A percentile compares a stretch with the other conserved stretches of the same genome.
These are phyloP conservation scores for Ectropis grisescens DNA, from an alignment of 1,140 invertebrate genomes.

Conservation along the genomic window DNA sequence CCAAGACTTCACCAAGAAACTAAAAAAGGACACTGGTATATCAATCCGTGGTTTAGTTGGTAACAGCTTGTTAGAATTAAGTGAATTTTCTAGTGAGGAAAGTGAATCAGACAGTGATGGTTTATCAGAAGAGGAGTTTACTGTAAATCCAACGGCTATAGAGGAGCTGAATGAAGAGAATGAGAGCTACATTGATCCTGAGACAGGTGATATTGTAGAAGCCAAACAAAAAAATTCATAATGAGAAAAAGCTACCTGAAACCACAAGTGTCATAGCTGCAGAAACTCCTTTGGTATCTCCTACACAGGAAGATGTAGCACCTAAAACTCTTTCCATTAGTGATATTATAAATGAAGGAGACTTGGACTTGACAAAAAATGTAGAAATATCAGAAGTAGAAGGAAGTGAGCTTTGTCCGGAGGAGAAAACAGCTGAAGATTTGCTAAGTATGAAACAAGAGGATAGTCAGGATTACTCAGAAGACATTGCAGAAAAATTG, in stretches of 20 bases:
- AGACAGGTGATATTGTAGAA: constrained; percentile 62
- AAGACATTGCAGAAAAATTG: constrained; percentile 71
- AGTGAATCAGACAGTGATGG: constrained; percentile 59
- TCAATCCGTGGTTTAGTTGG: constrained; percentile 63
- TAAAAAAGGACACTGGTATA: constrained; percentile 68
- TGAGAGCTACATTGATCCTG: constrained; percentile 68
- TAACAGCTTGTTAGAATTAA: constrained; percentile 62
- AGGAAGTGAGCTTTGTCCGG: constrained; percentile 54
- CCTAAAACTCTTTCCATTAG: constrained; percentile 61
- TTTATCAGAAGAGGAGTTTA: constrained; percentile 63
- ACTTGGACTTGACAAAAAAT: constrained; percentile 60
- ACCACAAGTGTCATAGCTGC: neutral
- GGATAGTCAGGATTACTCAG: constrained; percentile 52
- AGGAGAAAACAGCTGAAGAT: constrained; percentile 41
- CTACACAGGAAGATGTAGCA: constrained; percentile 18
- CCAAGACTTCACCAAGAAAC: constrained; percentile 66
- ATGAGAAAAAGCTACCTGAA: too few species aligned
- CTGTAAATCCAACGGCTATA: constrained; percentile 58
- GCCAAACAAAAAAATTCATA: constrained; percentile 24
- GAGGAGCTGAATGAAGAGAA: constrained; percentile 59
- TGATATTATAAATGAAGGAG: constrained; percentile 63
- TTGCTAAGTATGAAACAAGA: constrained; percentile 49
- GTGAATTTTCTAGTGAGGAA: constrained; percentile 62
- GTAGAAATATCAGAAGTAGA: constrained; percentile 64
- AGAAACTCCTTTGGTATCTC: constrained; percentile 6